Evolutionary conservation across 2,797 vertebrate genomes (phyloP).

Genomic region (Peromyscus attwateri): DNA sequence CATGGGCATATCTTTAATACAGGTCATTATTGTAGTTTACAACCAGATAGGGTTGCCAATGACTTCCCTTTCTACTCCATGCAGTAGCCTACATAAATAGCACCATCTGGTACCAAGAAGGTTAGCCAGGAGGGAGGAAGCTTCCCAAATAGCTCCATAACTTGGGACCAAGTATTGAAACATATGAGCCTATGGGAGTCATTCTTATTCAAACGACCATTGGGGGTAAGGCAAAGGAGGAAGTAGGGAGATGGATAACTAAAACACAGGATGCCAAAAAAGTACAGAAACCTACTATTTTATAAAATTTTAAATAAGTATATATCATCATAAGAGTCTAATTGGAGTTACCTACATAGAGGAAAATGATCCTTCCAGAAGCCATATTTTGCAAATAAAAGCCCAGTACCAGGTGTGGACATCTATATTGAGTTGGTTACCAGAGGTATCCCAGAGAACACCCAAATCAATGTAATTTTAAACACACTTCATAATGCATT

Average conservation of each 20-base stretch:
- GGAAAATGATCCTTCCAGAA: neutral
- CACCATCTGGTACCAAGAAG: neutral
- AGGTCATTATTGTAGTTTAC: neutral
- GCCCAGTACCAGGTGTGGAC: neutral
- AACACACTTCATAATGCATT: neutral
- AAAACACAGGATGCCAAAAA: neutral
- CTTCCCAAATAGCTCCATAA: neutral
- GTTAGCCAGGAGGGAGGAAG: neutral
- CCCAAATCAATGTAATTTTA: neutral
- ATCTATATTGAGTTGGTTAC: neutral
- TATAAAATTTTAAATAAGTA: neutral
- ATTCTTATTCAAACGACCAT: neutral
- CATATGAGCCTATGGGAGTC: neutral
- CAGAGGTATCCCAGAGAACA: neutral
- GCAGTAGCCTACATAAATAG: neutral
- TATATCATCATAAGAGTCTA: neutral
- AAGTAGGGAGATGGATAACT: neutral
- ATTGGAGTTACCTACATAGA: neutral
- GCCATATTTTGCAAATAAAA: neutral
- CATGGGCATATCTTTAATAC: neutral
- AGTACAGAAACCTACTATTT: neutral
- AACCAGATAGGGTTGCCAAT: neutral
- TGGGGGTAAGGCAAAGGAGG: neutral
- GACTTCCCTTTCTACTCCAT: neutral
- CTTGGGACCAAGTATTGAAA: neutral